These are phyloP conservation scores for Lycaena phlaeas DNA, from an alignment of 2,888 invertebrate genomes.

Conservation along the genomic window DNA sequence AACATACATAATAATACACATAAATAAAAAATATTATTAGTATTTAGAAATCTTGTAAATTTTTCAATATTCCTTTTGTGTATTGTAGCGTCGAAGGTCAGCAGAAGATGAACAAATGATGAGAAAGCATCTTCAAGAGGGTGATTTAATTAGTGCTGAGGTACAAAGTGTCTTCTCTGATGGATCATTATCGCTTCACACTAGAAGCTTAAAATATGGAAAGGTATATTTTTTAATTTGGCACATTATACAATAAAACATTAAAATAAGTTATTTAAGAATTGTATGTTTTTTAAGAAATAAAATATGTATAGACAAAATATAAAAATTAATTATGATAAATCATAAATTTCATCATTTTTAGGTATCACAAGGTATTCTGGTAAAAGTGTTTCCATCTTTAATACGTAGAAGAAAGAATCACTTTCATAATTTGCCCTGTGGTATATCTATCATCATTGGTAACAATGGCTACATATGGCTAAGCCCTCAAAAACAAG, in stretches of 20 bases:
- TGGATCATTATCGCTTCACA: conserved; percentile 93
- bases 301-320: too few species aligned
- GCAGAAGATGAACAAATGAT: conserved; percentile 98
- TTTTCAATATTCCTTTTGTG: background rate
- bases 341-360: too few species aligned
- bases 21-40: too few species aligned
- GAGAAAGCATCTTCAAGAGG: conserved; percentile 94
- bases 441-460: conserved; percentile 92
- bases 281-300: too few species aligned
- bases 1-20: too few species aligned
- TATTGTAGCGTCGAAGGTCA: conserved; percentile 82
- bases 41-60: too few species aligned
- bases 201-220: conserved; percentile 96
- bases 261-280: too few species aligned
- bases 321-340: too few species aligned
- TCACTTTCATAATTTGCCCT: conserved; percentile 94
- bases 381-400: conserved; percentile 93
- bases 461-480: conserved; percentile 98
- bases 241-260: too few species aligned
- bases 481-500: conserved; percentile 80
- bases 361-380: conserved; percentile 87
- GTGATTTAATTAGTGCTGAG: conserved; percentile 97
- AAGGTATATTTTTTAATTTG: too few species aligned
- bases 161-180: conserved; percentile 95
- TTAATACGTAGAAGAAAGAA: conserved; percentile 94